phyloP scores from a whole-genome alignment of 2,113 vertebrate genomes.

The Catharus bicknelli region DNA sequence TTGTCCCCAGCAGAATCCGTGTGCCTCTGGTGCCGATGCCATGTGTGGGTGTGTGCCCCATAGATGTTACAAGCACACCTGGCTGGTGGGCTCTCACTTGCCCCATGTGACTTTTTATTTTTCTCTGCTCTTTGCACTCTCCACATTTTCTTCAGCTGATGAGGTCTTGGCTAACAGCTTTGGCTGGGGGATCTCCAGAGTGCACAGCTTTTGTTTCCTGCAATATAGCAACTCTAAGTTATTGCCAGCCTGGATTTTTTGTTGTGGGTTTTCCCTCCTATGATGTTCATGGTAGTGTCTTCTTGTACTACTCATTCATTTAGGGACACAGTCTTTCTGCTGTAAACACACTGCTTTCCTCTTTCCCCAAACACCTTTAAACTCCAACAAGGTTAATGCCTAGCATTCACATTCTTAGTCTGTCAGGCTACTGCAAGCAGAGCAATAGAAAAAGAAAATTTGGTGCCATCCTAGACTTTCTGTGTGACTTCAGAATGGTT shows the following conservation, averaged over 20 bases:
- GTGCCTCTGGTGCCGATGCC: accelerated
- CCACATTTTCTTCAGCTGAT: not conserved
- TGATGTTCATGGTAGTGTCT: not conserved
- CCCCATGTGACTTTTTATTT: not conserved
- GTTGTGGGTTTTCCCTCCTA: accelerated
- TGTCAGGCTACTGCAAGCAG: not conserved
- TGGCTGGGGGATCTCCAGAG: not conserved
- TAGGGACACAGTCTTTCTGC: not conserved
- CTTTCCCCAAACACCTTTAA: not conserved
- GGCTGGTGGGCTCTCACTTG: not conserved
- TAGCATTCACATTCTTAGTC: not conserved
- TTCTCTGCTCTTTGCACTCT: not conserved
- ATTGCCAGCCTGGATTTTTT: not conserved
- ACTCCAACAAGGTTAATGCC: not conserved
- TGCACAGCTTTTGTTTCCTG: not conserved
- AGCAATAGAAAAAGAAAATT: not conserved
- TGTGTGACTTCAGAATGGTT: not conserved
- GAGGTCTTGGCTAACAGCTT: not conserved
- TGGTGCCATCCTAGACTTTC: not conserved
- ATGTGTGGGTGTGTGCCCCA: not conserved
- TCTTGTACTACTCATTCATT: not conserved
- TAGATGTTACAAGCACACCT: not conserved
- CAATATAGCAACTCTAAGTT: not conserved
- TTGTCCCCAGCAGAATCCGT: accelerated
- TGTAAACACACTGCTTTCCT: not conserved